These are phyloP conservation scores for Elaphurus davidianus DNA, from an alignment of 2,113 vertebrate species.

Conservation along the genomic window DNA sequence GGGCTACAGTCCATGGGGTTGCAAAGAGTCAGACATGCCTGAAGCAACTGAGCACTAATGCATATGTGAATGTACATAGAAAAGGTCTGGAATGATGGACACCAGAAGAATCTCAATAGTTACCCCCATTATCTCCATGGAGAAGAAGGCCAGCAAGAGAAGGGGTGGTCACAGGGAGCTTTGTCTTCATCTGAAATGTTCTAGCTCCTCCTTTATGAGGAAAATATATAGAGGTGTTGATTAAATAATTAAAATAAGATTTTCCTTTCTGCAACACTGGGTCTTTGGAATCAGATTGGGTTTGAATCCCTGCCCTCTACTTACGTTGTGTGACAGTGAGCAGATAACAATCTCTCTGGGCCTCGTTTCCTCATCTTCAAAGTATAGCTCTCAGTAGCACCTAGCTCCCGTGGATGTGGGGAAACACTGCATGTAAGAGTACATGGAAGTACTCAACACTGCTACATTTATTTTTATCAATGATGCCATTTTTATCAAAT, in stretches of 20 bases:
- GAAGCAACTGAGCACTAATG: not conserved
- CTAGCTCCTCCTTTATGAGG: not conserved
- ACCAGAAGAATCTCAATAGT: not conserved
- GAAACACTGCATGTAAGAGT: no score
- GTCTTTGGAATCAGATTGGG: not conserved
- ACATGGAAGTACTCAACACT: no score
- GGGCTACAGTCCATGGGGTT: not conserved
- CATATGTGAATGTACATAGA: fast-evolving
- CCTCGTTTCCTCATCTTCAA: not conserved
- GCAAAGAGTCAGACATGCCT: not conserved
- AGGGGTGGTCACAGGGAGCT: not conserved
- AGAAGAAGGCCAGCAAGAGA: not conserved
- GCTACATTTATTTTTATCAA: not conserved
- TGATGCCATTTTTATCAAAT: not conserved
- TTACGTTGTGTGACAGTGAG: not conserved
- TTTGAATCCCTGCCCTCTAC: not conserved
- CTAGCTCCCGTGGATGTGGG: not conserved
- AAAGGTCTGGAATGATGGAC: not conserved
- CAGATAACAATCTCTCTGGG: not conserved
- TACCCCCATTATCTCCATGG: not conserved
- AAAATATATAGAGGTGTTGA: not conserved
- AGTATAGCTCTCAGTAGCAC: not conserved
- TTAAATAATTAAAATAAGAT: not conserved
- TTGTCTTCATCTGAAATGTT: not conserved
- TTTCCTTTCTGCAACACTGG: not conserved